Base-by-base conservation (phyloP, 2,888 invertebrate genomes). In the Theretra japonica region DNA sequence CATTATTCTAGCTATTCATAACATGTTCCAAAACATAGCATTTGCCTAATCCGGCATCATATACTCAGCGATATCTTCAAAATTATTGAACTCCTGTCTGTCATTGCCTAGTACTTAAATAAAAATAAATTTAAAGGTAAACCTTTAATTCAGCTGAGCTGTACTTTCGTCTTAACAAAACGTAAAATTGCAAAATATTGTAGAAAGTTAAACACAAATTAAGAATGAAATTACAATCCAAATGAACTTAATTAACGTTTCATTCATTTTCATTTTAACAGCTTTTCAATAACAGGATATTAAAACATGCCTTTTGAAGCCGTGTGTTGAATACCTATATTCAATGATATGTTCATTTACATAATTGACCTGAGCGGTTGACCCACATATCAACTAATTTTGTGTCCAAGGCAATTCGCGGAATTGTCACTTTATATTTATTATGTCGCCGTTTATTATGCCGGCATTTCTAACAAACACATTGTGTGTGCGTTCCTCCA, bases 321-420 rank as follows among this genome's bases (percentile, higher is more conserved):
- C 33, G 33, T 21, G 19, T 21, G 41, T 23, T 11, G 6, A 17
- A 48, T 65, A 65, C 41, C 48, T 23, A 48, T 68, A 30, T 72
- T 60, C 72, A 72, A 69, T 72, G 60, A 48, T 57, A 68, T 68
- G 33, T 60, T 58, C 57, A 69, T 48, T 48, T 50, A 60, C 59
- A 69, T 72, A 72, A 72, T 60, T 72, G 72, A 72, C 69, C 69
- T 30, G 33, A 50, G 21, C 65, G 50, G 56, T 72, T 72, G 69
- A 72, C 72, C 72, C 72, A 72, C 53, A 60, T 69, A 53, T 69
- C 30, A 69, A 69, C 69, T 56, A 72, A 69, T 72, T 72, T 72
- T 19, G 59, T 69, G 30, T 56, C 30, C 69, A 72, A 72, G 72
- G 72, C n/a, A 28, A 69, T 58, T 59, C 23, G 68, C 28, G 33